Evolutionary conservation across 2,797 vertebrate species (phyloP).

Genomic region (Clangula hyemalis): DNA sequence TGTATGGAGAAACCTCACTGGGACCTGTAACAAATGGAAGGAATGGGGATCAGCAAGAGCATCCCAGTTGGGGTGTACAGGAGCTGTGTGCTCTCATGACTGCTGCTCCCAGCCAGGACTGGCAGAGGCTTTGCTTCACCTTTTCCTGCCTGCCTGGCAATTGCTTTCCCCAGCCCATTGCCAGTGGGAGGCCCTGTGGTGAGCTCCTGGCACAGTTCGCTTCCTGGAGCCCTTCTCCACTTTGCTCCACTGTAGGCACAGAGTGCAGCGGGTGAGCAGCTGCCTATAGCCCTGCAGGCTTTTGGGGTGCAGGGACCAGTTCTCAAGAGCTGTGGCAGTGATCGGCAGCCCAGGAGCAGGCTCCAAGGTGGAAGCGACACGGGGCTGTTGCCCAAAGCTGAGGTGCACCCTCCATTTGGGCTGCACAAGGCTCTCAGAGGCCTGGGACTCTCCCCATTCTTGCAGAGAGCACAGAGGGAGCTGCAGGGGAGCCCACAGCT

Average conservation of each 20-base stretch:
- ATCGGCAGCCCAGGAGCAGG: neutral
- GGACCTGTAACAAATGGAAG: conserved; percentile 49
- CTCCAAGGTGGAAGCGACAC: neutral
- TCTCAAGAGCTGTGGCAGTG: neutral
- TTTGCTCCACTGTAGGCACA: accelerated
- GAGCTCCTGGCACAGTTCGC: neutral
- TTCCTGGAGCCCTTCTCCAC: neutral
- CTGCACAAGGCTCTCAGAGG: neutral
- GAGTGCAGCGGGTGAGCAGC: accelerated
- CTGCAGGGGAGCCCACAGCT: neutral
- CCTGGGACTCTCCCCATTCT: neutral
- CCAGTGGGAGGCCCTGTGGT: neutral
- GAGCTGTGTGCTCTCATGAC: accelerated
- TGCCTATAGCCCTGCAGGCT: neutral
- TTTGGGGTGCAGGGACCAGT: neutral
- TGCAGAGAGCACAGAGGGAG: neutral
- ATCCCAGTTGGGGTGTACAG: accelerated
- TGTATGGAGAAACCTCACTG: neutral
- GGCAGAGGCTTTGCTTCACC: neutral
- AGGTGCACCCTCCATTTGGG: neutral
- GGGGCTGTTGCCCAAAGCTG: neutral
- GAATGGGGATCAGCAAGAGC: neutral
- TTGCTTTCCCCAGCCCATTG: neutral
- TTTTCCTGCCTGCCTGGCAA: neutral
- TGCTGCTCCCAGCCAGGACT: neutral